Conservation (phyloP, 2,888 invertebrate genomes). For the Mechanitis mazaeus region DNA sequence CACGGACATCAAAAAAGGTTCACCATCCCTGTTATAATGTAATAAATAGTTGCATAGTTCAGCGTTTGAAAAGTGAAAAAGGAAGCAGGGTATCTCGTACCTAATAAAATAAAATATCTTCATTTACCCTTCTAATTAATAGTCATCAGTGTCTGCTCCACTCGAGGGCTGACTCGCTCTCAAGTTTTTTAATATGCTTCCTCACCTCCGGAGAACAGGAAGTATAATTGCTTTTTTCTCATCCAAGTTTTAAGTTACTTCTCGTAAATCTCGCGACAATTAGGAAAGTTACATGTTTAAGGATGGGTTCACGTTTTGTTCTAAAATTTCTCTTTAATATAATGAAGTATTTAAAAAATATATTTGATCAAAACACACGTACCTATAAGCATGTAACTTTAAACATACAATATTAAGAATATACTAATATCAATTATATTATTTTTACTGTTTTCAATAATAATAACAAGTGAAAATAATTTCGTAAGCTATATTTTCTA, state of each 20-base stretch:
- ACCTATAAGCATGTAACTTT: too few species aligned
- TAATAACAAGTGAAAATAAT: too few species aligned
- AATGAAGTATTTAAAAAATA: too few species aligned
- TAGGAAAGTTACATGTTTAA: constrained; percentile 41
- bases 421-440: too few species aligned
- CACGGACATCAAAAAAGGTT: too few species aligned
- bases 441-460: too few species aligned
- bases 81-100: constrained; percentile 49
- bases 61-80: constrained; percentile 28
- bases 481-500: too few species aligned
- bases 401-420: too few species aligned
- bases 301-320: constrained; percentile 24
- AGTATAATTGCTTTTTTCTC: constrained; percentile 72
- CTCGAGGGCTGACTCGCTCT: constrained; percentile 68
- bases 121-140: constrained; percentile 74
- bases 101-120: constrained; percentile 73
- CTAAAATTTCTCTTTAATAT: constrained; percentile 17
- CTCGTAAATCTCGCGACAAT: constrained; percentile 59
- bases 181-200: constrained; percentile 76
- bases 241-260: constrained; percentile 52
- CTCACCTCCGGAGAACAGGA: constrained; percentile 71
- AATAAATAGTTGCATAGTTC: too few species aligned
- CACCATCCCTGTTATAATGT: too few species aligned
- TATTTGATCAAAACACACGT: too few species aligned
- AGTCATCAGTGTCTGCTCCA: constrained; percentile 74